phyloP scores from a whole-genome alignment of 2,888 invertebrate genomes.

The Emmelina monodactyla region DNA sequence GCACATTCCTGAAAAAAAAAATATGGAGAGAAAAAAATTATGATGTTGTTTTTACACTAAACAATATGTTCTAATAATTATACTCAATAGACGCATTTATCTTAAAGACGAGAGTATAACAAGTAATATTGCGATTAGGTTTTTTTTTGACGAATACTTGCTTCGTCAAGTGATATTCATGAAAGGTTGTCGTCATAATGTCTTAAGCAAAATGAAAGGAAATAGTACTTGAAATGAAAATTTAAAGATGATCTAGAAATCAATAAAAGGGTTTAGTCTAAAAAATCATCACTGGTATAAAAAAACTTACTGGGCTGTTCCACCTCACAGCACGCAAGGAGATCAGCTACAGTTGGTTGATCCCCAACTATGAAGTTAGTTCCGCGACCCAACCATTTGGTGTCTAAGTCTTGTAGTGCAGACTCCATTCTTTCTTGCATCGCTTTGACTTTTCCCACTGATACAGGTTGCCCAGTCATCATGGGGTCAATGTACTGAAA shows the following conservation, averaged over 20 bases:
- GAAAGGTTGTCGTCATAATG: neutral
- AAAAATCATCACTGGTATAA: no score
- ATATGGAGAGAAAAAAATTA: no score
- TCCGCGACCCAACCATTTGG: constrained; percentile 63
- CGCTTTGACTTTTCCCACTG: constrained; percentile 33
- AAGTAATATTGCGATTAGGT: neutral
- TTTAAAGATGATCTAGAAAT: no score
- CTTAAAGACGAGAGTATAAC: no score
- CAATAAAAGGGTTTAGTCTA: no score
- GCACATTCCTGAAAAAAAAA: constrained; percentile 64
- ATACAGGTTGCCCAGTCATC: no score
- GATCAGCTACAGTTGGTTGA: constrained; percentile 74
- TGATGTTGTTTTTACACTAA: no score
- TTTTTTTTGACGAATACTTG: neutral
- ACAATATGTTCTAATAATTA: no score
- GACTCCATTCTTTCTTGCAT: constrained; percentile 61
- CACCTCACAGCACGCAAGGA: constrained; percentile 78
- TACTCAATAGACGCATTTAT: no score
- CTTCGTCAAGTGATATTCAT: neutral
- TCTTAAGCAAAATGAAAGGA: neutral
- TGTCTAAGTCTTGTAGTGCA: constrained; percentile 65
- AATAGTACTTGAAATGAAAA: neutral
- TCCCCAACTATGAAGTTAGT: constrained; percentile 66
- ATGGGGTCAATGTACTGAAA: constrained; percentile 58
- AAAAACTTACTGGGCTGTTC: constrained; percentile 74